Evolutionary conservation across 2,888 invertebrate genomes (phyloP).

Genomic region (Steromphala cineraria): DNA sequence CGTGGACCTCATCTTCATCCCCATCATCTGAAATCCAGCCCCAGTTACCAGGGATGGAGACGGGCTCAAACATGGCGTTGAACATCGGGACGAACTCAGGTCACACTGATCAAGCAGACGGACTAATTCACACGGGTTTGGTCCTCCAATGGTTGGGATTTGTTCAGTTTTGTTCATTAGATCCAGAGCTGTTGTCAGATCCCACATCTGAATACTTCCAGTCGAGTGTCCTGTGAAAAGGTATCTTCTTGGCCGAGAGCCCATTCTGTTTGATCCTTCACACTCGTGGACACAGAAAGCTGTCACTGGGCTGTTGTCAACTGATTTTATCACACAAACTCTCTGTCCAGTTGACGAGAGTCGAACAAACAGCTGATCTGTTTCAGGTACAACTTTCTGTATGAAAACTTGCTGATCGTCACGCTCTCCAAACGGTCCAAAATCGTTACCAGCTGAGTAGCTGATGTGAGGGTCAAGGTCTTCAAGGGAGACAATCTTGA

Average conservation of each 20-base stretch:
- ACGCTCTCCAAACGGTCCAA: constrained; percentile 96
- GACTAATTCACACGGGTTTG: constrained; percentile 92
- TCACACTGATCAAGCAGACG: constrained; percentile 95
- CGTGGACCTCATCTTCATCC: neutral
- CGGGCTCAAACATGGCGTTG: constrained; percentile 87
- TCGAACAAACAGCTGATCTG: constrained; percentile 94
- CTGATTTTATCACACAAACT: constrained; percentile 94
- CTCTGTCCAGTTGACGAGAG: constrained; percentile 96
- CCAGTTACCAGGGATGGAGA: constrained; percentile 77
- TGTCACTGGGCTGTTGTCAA: constrained; percentile 94
- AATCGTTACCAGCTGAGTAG: constrained; percentile 80
- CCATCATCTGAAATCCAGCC: neutral
- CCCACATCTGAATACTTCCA: constrained; percentile 87
- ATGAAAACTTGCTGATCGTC: constrained; percentile 98
- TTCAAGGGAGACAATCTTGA: constrained; percentile 93
- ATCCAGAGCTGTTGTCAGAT: constrained; percentile 95
- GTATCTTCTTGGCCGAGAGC: constrained; percentile 86
- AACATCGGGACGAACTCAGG: constrained; percentile 86
- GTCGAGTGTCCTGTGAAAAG: constrained; percentile 75
- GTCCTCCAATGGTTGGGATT: constrained; percentile 82
- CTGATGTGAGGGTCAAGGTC: constrained; percentile 77
- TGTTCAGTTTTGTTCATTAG: constrained; percentile 67
- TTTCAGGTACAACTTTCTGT: constrained; percentile 97
- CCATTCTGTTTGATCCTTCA: constrained; percentile 95
- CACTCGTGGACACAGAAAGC: constrained; percentile 98